Percentiles rank a stretch among this genome's conserved stretches.
Conservation (phyloP, 1,140 invertebrate genomes). For the Drosophila pseudoananassae region DNA sequence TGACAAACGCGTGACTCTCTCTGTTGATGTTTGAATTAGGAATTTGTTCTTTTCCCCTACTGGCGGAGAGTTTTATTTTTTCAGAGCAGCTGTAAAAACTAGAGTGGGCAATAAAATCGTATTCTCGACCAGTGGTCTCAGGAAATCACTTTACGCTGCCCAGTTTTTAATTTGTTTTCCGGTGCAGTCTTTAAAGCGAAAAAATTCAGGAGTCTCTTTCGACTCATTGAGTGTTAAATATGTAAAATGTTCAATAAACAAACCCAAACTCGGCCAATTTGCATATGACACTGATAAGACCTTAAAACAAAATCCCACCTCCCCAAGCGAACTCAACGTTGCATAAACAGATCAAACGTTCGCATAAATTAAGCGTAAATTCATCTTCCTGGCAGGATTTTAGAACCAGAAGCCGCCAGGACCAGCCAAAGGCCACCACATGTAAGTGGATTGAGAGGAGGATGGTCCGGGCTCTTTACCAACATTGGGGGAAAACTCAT, state of each 20-base stretch:
- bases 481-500: conserved; percentile 47
- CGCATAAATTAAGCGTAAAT: conserved; percentile 56
- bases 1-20: conserved; percentile 35
- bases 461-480: conserved; percentile 26
- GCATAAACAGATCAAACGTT: conserved; percentile 75
- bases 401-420: neutral
- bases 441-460: conserved; percentile 28
- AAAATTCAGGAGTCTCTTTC: neutral
- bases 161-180: conserved; percentile 21
- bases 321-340: conserved; percentile 46
- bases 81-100: conserved; percentile 20
- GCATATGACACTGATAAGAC: conserved; percentile 62
- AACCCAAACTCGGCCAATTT: conserved; percentile 47
- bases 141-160: conserved; percentile 14
- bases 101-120: conserved; percentile 1
- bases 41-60: conserved; percentile 18
- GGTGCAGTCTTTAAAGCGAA: neutral
- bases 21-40: conserved; percentile 13
- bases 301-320: conserved; percentile 21
- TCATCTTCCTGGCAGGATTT: conserved; percentile 5
- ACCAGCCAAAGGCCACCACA: neutral
- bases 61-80: neutral
- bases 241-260: conserved; percentile 53
- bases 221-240: conserved; percentile 45
- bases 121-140: neutral